phyloP scores from a whole-genome alignment of 2,113 vertebrate species.

The Mesembrinibis cayennensis region DNA sequence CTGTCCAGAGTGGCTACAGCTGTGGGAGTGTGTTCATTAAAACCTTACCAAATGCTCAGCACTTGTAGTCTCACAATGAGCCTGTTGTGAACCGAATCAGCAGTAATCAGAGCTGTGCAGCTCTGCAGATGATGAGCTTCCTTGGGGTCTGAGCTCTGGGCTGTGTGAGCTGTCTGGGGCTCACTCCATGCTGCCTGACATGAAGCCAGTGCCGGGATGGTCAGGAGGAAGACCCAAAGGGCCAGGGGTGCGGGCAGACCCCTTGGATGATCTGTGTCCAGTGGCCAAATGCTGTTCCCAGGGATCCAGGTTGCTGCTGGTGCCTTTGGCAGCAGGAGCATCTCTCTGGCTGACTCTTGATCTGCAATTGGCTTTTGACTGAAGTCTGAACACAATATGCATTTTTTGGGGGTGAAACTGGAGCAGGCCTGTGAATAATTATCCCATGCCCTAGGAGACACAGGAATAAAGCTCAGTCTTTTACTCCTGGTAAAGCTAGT shows the following conservation, averaged over 20 bases:
- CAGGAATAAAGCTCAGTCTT: not conserved
- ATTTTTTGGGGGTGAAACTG: not conserved
- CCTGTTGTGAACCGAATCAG: not conserved
- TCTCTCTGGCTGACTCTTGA: not conserved
- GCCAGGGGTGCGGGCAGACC: not conserved
- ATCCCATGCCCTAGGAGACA: not conserved
- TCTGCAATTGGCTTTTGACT: not conserved
- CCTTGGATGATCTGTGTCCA: not conserved
- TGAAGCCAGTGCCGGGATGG: not conserved
- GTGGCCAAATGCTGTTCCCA: fast-evolving
- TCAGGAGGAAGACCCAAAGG: not conserved
- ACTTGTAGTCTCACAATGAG: fast-evolving
- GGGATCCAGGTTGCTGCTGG: not conserved
- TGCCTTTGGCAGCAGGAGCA: not conserved
- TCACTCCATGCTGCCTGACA: fast-evolving
- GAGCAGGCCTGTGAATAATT: not conserved
- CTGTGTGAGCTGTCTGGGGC: not conserved
- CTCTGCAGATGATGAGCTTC: not conserved
- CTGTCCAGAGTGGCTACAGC: not conserved
- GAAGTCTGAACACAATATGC: not conserved
- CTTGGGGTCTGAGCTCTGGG: not conserved
- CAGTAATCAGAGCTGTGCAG: not conserved
- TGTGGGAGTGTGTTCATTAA: not conserved
- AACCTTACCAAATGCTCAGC: not conserved
- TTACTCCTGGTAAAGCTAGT: not conserved